These are phyloP conservation scores for Phymanthus crucifer DNA, from an alignment of 92 coral and sea anemone genomes.

Conservation along the genomic window DNA sequence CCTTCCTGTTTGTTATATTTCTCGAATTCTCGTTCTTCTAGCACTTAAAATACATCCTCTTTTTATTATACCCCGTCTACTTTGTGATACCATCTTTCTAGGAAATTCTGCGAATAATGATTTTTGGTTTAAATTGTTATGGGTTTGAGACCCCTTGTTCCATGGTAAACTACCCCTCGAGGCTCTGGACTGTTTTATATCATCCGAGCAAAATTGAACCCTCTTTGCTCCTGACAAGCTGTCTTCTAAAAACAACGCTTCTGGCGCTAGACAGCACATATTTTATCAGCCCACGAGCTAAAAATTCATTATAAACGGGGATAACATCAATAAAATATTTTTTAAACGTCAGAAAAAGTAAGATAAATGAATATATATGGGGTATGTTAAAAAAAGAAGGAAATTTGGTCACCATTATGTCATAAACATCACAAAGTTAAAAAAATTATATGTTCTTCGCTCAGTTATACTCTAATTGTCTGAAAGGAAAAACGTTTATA, in stretches of 20 bases:
- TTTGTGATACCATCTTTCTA: neutral
- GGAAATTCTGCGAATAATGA: neutral
- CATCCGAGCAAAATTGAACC: neutral
- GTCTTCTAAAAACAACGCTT: slow-evolving; percentile 1
- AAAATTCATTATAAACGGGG: neutral
- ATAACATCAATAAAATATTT: neutral
- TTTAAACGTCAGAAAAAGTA: neutral
- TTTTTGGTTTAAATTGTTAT: neutral
- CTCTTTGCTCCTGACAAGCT: neutral
- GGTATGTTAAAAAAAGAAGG: neutral
- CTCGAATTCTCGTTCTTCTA: neutral
- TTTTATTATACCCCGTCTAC: neutral
- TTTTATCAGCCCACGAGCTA: neutral
- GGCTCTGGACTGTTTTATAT: slow-evolving; percentile 1
- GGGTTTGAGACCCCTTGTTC: neutral
- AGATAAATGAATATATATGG: neutral
- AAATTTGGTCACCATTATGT: neutral
- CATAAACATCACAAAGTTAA: neutral
- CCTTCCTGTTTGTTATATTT: neutral
- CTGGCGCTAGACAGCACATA: slow-evolving; percentile 1
- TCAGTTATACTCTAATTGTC: neutral
- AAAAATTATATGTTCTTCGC: neutral
- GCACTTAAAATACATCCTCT: neutral
- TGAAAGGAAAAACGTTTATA: neutral
- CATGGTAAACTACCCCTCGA: neutral